These are phyloP conservation scores for Ptilodon capucinus DNA, from an alignment of 2,888 invertebrate species.

Conservation along the genomic window DNA sequence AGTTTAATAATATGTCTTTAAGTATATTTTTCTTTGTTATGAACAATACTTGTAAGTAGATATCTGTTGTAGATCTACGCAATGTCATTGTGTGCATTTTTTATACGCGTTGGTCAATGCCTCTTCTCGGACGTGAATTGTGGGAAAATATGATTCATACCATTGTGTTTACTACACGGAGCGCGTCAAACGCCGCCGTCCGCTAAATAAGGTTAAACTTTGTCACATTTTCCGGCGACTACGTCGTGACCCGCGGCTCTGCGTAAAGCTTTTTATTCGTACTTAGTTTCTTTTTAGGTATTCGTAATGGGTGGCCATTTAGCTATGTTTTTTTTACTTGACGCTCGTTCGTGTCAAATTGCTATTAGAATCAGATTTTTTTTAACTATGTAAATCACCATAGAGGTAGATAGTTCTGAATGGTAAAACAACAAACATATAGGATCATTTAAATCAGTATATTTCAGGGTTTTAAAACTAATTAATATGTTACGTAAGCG, in stretches of 20 bases:
- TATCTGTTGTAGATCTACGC: constrained; percentile 2
- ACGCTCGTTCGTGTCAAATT: too few relatives aligned
- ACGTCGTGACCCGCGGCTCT: constrained; percentile 29
- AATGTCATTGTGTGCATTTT: constrained; percentile 22
- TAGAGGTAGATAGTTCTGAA: too few relatives aligned
- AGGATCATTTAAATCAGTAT: too few relatives aligned
- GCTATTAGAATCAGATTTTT: too few relatives aligned
- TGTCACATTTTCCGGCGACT: constrained; percentile 51
- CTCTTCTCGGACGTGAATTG: constrained; percentile 42
- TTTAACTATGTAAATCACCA: too few relatives aligned
- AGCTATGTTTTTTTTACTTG: neutral
- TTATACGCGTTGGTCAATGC: constrained; percentile 27
- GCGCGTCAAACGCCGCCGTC: constrained; percentile 55
- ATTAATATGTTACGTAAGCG: too few relatives aligned
- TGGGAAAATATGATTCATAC: constrained; percentile 66
- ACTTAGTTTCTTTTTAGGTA: neutral
- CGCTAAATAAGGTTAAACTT: constrained; percentile 64
- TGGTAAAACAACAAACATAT: too few relatives aligned
- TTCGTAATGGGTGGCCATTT: neutral
- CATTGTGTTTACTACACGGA: constrained; percentile 57
- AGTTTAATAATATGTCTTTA: too few relatives aligned
- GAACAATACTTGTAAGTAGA: constrained; percentile 3
- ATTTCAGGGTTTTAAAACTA: too few relatives aligned
- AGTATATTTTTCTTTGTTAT: too few relatives aligned
- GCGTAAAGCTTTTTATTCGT: neutral